Percentiles rank a stretch among this genome's conserved stretches.
Evolutionary conservation across 2,888 invertebrate genomes (phyloP).

Genomic region (Strigamia crassipes): DNA sequence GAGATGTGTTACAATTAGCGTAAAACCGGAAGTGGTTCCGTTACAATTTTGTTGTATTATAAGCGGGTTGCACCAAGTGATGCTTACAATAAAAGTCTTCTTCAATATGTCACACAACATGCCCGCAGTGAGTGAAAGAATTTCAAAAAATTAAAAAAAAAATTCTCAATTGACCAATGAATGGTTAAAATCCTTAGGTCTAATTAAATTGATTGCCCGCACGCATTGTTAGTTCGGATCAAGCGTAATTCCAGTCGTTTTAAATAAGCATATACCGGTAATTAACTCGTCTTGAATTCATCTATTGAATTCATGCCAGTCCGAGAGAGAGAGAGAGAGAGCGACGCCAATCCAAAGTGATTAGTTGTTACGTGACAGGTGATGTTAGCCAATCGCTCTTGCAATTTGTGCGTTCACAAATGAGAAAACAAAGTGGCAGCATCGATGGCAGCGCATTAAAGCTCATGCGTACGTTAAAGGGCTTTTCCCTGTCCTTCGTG

Average conservation of each 20-base stretch:
- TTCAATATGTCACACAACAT: too few species aligned
- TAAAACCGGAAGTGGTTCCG: too few species aligned
- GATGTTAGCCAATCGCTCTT: constrained; percentile 22
- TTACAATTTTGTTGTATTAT: too few species aligned
- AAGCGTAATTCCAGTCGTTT: not conserved
- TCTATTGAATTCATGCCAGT: not conserved
- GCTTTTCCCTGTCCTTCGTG: not conserved
- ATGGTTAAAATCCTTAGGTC: not conserved
- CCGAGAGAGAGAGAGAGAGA: too few species aligned
- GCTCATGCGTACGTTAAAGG: not conserved
- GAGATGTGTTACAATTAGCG: too few species aligned
- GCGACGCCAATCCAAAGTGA: constrained; percentile 11
- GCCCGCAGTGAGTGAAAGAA: too few species aligned
- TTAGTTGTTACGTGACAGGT: constrained; percentile 26
- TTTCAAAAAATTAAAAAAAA: too few species aligned
- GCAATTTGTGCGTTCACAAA: constrained; percentile 26
- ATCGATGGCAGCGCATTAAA: not conserved
- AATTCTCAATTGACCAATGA: too few species aligned
- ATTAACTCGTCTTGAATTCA: not conserved
- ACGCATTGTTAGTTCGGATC: not conserved
- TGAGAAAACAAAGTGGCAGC: constrained; percentile 20
- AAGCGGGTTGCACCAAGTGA: too few species aligned
- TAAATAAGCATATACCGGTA: not conserved
- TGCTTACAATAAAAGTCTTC: too few species aligned
- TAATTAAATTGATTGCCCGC: not conserved